Evolutionary conservation across 2,113 vertebrate genomes (phyloP).

Genomic region (Tympanuchus pallidicinctus): DNA sequence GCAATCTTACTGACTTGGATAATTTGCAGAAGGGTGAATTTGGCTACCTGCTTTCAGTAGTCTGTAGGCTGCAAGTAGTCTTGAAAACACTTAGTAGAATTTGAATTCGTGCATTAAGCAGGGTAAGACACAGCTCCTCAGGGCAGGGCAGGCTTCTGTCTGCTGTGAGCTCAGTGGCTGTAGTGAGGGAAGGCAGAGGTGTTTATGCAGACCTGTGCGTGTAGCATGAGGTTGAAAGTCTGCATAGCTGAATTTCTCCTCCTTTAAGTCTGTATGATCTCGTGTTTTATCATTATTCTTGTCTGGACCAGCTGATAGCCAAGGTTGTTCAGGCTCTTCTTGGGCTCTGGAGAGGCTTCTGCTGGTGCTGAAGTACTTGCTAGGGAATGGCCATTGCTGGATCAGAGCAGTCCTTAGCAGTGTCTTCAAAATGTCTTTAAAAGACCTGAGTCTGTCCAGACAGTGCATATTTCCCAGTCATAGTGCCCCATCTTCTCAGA

Average conservation of each 20-base stretch:
- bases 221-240: neutral
- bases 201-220: fast-evolving
- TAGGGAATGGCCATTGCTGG: neutral
- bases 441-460: neutral
- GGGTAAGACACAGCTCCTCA: neutral
- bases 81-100: neutral
- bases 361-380: fast-evolving
- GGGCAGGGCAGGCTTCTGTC: neutral
- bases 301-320: neutral
- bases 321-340: neutral
- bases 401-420: no score
- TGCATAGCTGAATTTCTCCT: no score
- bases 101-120: neutral
- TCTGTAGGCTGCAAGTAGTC: neutral
- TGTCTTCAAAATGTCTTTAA: neutral
- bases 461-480: neutral
- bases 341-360: neutral
- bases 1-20: neutral
- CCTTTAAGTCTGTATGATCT: neutral
- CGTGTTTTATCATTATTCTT: neutral
- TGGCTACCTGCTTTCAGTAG: neutral
- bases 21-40: neutral
- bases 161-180: neutral
- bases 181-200: fast-evolving
- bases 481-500: neutral